phyloP scores from a whole-genome alignment of 2,113 vertebrate genomes.

The Oriolus oriolus region DNA sequence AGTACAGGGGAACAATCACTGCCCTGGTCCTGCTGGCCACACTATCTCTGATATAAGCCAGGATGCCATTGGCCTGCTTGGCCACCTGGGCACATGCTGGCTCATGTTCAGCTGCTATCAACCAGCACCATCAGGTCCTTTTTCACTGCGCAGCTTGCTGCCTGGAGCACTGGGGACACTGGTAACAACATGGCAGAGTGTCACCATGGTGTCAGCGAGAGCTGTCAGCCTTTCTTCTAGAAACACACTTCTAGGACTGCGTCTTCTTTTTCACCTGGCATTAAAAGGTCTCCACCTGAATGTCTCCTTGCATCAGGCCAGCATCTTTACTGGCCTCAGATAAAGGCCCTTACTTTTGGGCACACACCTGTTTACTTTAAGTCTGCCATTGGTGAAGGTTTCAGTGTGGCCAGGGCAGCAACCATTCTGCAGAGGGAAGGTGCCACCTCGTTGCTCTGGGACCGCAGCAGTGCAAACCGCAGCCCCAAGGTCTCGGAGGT shows the following conservation, averaged over 20 bases:
- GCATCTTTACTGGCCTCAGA: not conserved
- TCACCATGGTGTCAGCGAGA: not conserved
- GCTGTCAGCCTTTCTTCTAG: not conserved
- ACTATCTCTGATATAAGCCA: too few relatives aligned
- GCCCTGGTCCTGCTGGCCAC: too few relatives aligned
- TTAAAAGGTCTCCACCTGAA: not conserved
- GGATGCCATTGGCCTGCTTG: not conserved
- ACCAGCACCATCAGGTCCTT: not conserved
- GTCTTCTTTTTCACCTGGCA: not conserved
- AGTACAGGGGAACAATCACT: not conserved
- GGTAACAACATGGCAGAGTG: not conserved
- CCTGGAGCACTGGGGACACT: not conserved
- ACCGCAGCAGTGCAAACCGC: not conserved
- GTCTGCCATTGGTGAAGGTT: not conserved
- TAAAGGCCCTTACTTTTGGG: not conserved
- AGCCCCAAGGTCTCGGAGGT: not conserved
- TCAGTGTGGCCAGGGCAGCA: accelerated
- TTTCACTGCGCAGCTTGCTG: not conserved
- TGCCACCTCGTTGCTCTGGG: not conserved
- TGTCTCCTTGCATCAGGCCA: not conserved
- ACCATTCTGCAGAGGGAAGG: not conserved
- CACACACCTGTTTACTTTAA: not conserved
- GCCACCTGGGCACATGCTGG: not conserved
- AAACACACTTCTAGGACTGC: not conserved
- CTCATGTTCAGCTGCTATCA: not conserved